Percentiles rank a stretch among this genome's conserved stretches.
These are phyloP conservation scores for Actenoides hombroni DNA, from an alignment of 2,113 vertebrate genomes.

Conservation along the genomic window DNA sequence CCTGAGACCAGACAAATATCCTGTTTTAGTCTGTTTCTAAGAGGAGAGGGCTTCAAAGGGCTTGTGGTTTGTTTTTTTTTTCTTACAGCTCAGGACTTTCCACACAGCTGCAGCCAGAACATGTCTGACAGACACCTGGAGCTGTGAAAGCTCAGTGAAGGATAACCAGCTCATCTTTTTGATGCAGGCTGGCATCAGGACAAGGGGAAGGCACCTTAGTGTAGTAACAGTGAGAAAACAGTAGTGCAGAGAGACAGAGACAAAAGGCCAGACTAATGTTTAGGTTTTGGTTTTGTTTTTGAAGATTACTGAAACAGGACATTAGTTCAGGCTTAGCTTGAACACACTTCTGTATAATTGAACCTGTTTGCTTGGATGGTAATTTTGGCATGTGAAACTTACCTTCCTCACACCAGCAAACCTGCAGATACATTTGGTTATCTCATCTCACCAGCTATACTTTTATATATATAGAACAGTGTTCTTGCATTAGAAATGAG, in stretches of 20 bases:
- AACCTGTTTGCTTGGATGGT: not conserved
- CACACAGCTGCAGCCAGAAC: not conserved
- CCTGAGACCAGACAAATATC: constrained; percentile 23
- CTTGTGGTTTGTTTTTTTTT: not conserved
- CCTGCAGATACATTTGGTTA: not conserved
- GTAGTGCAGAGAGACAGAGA: not conserved
- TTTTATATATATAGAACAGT: not conserved
- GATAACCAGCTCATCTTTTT: not conserved
- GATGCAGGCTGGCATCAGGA: not conserved
- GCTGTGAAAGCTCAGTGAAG: not conserved
- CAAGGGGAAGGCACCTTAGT: not conserved
- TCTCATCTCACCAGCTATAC: not conserved
- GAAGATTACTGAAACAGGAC: not conserved
- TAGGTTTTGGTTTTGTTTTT: not conserved
- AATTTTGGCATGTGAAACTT: not conserved
- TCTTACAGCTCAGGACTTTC: not conserved
- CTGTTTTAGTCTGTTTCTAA: constrained; percentile 16
- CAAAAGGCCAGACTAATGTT: not conserved
- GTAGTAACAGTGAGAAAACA: not conserved
- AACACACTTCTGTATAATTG: not conserved
- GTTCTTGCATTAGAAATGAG: not conserved
- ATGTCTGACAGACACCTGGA: not conserved
- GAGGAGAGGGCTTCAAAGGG: not conserved
- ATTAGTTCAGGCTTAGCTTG: not conserved
- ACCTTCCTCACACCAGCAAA: not conserved